These are phyloP conservation scores for Cossypha niveicapilla DNA, from an alignment of 2,797 vertebrate species.

Conservation along the genomic window DNA sequence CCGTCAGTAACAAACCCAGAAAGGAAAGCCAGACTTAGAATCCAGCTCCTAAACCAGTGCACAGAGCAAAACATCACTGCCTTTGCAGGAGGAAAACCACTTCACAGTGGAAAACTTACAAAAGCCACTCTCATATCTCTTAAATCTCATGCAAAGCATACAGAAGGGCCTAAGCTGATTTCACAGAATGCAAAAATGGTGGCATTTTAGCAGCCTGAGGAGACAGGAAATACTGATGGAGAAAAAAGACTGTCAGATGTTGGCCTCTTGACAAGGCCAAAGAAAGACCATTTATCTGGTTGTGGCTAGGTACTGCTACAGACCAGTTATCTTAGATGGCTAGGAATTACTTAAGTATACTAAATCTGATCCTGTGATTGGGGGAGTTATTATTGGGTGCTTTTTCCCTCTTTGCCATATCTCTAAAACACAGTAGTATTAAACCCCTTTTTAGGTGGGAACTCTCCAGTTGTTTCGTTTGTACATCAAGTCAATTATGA, in stretches of 20 bases:
- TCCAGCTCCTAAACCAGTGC: background rate
- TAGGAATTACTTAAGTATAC: background rate
- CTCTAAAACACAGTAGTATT: background rate
- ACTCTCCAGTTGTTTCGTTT: background rate
- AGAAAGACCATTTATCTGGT: background rate
- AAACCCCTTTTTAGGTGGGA: background rate
- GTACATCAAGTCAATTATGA: background rate
- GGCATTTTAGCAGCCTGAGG: background rate
- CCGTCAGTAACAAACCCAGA: background rate
- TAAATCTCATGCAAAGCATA: background rate
- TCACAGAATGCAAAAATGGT: background rate
- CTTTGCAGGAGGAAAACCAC: background rate
- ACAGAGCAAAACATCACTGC: background rate
- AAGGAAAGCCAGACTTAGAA: background rate
- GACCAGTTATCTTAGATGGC: background rate
- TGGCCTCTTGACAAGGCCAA: background rate
- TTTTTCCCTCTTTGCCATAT: background rate
- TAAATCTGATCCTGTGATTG: background rate
- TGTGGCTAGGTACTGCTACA: background rate
- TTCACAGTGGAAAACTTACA: background rate
- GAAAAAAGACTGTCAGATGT: background rate
- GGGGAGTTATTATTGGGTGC: background rate
- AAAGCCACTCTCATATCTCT: background rate
- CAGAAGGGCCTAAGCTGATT: background rate
- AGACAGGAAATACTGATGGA: background rate